Evolutionary conservation across 2,888 invertebrate species (phyloP).

Genomic region (Physocephala rufipes): DNA sequence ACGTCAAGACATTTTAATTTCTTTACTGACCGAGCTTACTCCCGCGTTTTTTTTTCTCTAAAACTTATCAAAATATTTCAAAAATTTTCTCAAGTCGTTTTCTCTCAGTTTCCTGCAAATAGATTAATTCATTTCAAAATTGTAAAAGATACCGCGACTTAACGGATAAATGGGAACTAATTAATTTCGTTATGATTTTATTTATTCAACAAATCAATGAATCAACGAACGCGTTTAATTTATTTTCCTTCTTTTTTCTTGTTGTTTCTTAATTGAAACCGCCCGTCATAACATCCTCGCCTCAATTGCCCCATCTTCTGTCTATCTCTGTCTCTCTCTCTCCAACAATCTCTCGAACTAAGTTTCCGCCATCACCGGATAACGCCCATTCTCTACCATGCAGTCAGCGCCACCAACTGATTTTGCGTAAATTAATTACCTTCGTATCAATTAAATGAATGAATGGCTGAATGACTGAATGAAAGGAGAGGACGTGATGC

Average conservation of each 20-base stretch:
- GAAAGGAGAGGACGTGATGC: no score
- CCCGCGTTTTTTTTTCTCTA: neutral
- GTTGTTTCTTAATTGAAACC: conserved; percentile 15
- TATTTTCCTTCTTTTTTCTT: neutral
- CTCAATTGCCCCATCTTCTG: no score
- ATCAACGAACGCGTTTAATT: conserved; percentile 11
- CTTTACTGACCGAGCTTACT: neutral
- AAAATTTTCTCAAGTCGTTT: no score
- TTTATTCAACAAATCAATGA: conserved; percentile 15
- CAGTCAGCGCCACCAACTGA: conserved; percentile 8
- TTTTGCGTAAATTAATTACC: conserved; percentile 23
- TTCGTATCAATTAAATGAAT: conserved; percentile 14
- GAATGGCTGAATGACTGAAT: neutral
- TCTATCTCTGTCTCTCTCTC: no score
- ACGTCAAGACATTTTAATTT: no score
- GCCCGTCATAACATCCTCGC: conserved; percentile 11
- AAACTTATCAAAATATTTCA: no score
- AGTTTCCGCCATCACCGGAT: no score
- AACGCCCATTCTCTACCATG: neutral
- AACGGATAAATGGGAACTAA: conserved; percentile 18
- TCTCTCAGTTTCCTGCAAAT: neutral
- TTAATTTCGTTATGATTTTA: conserved; percentile 15
- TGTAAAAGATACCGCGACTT: neutral
- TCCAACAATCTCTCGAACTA: no score
- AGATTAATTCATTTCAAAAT: neutral